Evolutionary conservation across 2,888 invertebrate genomes (phyloP).

Genomic region (Aleiodes testaceus): DNA sequence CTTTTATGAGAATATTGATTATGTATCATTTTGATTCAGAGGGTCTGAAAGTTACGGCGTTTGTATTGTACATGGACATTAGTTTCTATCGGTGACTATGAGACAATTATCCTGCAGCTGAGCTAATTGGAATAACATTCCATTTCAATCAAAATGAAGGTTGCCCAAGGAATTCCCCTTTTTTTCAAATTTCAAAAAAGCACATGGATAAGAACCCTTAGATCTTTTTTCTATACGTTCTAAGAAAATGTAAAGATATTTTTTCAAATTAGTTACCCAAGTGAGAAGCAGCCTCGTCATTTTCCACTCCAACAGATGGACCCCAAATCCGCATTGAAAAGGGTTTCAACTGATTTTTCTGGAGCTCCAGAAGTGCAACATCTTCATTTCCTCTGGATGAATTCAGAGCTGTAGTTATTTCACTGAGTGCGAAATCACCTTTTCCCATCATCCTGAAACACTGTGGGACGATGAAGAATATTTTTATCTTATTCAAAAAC

Average conservation of each 20-base stretch:
- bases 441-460: slow-evolving; percentile 65
- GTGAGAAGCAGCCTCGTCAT: slow-evolving; percentile 76
- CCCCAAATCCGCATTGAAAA: slow-evolving; percentile 88
- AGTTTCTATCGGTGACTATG: too few species aligned
- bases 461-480: slow-evolving; percentile 49
- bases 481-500: not conserved
- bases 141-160: slow-evolving; percentile 59
- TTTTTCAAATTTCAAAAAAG: too few species aligned
- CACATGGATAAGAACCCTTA: too few species aligned
- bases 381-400: slow-evolving; percentile 81
- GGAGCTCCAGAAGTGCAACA: slow-evolving; percentile 81
- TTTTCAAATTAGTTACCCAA: slow-evolving; percentile 59
- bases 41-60: too few species aligned
- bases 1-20: too few species aligned
- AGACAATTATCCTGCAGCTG: too few species aligned
- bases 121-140: too few species aligned
- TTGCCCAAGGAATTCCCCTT: too few species aligned
- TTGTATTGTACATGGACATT: too few species aligned
- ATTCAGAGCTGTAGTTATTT: slow-evolving; percentile 82
- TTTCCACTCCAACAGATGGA: slow-evolving; percentile 81
- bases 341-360: slow-evolving; percentile 84
- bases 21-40: too few species aligned
- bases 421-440: slow-evolving; percentile 82
- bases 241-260: slow-evolving; percentile 19
- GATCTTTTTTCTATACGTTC: too few species aligned